These are phyloP conservation scores for Lindbergichthys nudifrons DNA, from an alignment of 2,797 vertebrate genomes.

Conservation along the genomic window DNA sequence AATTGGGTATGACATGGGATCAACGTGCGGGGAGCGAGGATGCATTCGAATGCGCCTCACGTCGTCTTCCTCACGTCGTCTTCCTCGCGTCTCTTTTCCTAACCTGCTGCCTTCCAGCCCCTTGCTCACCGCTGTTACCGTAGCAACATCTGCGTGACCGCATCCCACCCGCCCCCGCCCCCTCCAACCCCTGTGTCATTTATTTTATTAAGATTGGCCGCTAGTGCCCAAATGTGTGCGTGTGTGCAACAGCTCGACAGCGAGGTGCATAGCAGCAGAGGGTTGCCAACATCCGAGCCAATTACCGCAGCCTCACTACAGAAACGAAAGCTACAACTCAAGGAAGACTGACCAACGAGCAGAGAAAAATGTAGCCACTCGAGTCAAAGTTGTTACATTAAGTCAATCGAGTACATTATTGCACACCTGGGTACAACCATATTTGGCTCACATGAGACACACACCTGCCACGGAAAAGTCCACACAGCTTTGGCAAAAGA, in stretches of 20 bases:
- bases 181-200: slow-evolving; percentile 61
- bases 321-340: slow-evolving; percentile 55
- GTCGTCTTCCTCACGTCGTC: slow-evolving; percentile 67
- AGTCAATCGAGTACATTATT: slow-evolving; percentile 62
- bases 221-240: slow-evolving; percentile 34
- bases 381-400: slow-evolving; percentile 59
- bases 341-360: slow-evolving; percentile 47
- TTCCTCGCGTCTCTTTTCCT: slow-evolving; percentile 64
- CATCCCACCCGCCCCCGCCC: slow-evolving; percentile 53
- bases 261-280: slow-evolving; percentile 45
- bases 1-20: slow-evolving; percentile 85
- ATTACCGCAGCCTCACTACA: slow-evolving; percentile 58
- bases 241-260: slow-evolving; percentile 11
- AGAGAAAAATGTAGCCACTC: slow-evolving; percentile 47
- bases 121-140: slow-evolving; percentile 75
- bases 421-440: slow-evolving; percentile 53
- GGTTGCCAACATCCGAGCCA: slow-evolving; percentile 54
- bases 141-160: slow-evolving; percentile 78
- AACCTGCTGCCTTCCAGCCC: slow-evolving; percentile 76
- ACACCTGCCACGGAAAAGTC: slow-evolving; percentile 10
- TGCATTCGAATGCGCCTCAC: slow-evolving; percentile 75
- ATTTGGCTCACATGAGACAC: slow-evolving; percentile 27
- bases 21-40: slow-evolving; percentile 72
- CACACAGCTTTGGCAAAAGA: background rate
- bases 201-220: slow-evolving; percentile 80